A percentile compares a stretch with the other conserved stretches of the same genome.
Evolutionary conservation across 2,888 invertebrate genomes (phyloP).

Genomic region (Drosophila buzzatii): DNA sequence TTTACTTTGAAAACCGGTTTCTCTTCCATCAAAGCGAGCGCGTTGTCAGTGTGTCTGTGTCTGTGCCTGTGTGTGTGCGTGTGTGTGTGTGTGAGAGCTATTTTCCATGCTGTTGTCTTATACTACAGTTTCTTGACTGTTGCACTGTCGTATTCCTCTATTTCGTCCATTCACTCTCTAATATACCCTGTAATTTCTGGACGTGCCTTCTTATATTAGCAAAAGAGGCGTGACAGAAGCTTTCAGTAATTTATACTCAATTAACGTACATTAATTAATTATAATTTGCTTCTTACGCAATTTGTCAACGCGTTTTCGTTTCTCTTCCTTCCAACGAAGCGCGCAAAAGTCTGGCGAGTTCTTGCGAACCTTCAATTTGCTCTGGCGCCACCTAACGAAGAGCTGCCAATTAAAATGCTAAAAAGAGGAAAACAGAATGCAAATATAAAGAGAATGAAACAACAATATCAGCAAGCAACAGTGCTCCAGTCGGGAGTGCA

Average conservation of each 20-base stretch:
- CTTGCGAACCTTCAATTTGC: slow-evolving; percentile 40
- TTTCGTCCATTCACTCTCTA: not conserved
- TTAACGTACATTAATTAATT: slow-evolving; percentile 38
- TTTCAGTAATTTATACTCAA: slow-evolving; percentile 23
- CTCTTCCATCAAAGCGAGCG: slow-evolving; percentile 6
- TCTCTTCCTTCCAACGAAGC: slow-evolving; percentile 25
- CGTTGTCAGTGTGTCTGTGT: not conserved
- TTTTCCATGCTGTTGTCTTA: slow-evolving; percentile 30
- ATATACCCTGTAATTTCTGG: not conserved
- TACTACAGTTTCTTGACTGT: not conserved
- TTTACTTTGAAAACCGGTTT: slow-evolving; percentile 66
- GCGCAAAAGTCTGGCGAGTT: slow-evolving; percentile 40
- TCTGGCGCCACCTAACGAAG: slow-evolving; percentile 49
- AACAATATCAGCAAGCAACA: slow-evolving; percentile 7
- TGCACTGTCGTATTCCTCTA: not conserved
- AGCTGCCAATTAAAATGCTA: slow-evolving; percentile 49
- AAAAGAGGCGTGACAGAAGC: not conserved
- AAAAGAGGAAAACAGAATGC: slow-evolving; percentile 16
- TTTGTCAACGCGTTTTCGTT: slow-evolving; percentile 34
- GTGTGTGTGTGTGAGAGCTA: slow-evolving; percentile 12
- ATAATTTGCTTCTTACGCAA: slow-evolving; percentile 33
- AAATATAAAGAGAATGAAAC: slow-evolving; percentile 10
- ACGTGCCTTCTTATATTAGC: not conserved
- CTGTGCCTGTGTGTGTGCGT: slow-evolving; percentile 6
- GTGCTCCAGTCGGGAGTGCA: not conserved